Base-by-base conservation (phyloP, 2,888 invertebrate species). In the Zelleria hepariella region DNA sequence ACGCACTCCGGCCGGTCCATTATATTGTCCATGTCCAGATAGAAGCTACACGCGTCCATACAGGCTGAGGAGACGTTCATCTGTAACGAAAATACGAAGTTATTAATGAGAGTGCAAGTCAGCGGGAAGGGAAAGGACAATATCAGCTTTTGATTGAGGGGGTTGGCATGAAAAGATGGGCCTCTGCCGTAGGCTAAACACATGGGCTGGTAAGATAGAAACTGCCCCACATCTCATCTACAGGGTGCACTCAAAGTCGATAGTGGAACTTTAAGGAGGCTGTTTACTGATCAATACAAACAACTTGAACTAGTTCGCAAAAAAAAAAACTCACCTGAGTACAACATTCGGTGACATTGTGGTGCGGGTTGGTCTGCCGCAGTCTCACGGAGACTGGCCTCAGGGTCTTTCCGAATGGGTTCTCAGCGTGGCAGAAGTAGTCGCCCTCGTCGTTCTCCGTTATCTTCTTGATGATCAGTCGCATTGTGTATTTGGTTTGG, bases 371-470 rank as follows among this genome's bases (percentile, higher is more conserved):
- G 0, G 90, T 83, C 53, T 91, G 92, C 42, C 94, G 81, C 56
- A 94, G 90, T 25, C 94, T 80, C 58, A 94, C 94, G 0, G 94
- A 94, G 0, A 94, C 94, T 0, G 94, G 93, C 58, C 92, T 90
- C 4, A 94, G 91, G 0, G 92, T 91, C 64, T 91, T 91, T 0
- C 96, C 96, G 68, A 95, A 94, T 0, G 94, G 93, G 74, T 96
- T 96, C 79, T 95, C 94, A 0, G 96, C 95, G 74, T 95, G 94
- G 65, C 96, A 96, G 82, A 91, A 95, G 77, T 95, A 96, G 64
- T 94, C 94, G 0, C 95, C 95, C 57, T 92, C 93, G 72, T 95
- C 95, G 25, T 90, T 80, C 58, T 92, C 91, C 2, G 91, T 83
- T 68, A 95, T 91, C 75, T 93, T 93, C 75, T 92, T 92, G 64